These are phyloP conservation scores for Dermatophagoides farinae DNA, from an alignment of 1,140 invertebrate genomes.

Conservation along the genomic window DNA sequence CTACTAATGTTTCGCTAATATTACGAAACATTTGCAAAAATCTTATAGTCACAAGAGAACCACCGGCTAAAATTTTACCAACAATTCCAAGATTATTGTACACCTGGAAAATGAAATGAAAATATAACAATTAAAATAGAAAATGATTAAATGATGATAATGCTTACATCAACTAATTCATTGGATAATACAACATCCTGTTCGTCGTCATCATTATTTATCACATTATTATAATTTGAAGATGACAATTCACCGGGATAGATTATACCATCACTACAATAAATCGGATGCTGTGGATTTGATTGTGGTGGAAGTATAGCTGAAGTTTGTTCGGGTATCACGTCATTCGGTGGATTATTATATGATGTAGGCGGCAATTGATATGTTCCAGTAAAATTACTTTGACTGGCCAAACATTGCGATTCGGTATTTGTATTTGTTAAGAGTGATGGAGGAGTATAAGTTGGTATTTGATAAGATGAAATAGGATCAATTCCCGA, in stretches of 20 bases:
- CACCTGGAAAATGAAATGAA: not conserved
- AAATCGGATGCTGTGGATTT: not conserved
- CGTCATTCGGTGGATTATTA: no score
- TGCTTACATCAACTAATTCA: not conserved
- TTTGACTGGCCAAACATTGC: no score
- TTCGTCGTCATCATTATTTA: not conserved
- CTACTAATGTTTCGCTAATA: not conserved
- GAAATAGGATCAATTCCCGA: no score
- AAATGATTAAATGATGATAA: not conserved
- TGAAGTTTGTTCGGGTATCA: no score
- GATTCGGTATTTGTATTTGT: no score
- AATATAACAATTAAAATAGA: not conserved
- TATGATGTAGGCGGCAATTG: no score
- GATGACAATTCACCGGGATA: not conserved
- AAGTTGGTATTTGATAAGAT: no score
- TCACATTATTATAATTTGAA: not conserved
- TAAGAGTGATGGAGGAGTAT: no score
- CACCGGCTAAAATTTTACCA: slow-evolving; percentile 1
- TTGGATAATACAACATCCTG: not conserved
- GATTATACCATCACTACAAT: not conserved
- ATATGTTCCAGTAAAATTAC: no score
- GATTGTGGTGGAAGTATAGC: not conserved
- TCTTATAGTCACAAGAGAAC: not conserved
- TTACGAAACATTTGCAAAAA: slow-evolving; percentile 1
- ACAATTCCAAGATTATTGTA: slow-evolving; percentile 1